Conservation (phyloP, 2,797 vertebrate species). For the Buphagus erythrorhynchus region DNA sequence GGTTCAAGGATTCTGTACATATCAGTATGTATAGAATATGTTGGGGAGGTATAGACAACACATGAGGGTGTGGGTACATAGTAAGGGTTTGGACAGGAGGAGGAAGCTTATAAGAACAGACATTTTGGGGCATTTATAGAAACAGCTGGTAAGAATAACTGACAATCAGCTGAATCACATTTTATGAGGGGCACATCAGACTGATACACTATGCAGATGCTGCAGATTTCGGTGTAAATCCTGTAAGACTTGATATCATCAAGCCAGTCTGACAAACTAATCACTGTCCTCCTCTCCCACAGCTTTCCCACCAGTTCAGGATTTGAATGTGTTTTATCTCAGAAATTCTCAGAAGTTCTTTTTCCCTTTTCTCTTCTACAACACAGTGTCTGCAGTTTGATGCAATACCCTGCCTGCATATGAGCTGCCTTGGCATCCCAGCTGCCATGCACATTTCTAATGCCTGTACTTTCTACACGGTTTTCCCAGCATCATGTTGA, state of each 20-base stretch:
- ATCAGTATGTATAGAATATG: accelerated
- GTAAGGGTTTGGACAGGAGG: not conserved
- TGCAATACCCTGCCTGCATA: accelerated
- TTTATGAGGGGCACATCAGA: not conserved
- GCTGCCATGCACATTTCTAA: accelerated
- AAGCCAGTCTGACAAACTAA: not conserved
- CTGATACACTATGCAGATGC: accelerated
- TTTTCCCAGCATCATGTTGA: not conserved
- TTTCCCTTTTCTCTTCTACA: not conserved
- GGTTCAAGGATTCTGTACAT: not conserved
- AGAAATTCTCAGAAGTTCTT: not conserved
- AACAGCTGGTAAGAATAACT: not conserved
- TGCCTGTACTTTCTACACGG: not conserved
- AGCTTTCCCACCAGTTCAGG: not conserved
- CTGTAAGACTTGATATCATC: not conserved
- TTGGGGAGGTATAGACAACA: accelerated
- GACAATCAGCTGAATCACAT: accelerated
- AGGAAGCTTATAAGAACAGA: not conserved
- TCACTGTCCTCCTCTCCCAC: accelerated
- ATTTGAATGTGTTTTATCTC: not conserved
- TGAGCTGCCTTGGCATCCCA: not conserved
- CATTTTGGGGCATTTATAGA: not conserved
- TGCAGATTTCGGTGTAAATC: not conserved
- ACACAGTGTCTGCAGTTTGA: not conserved
- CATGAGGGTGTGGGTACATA: not conserved